Percentiles rank a stretch among this genome's conserved stretches.
phyloP scores from a whole-genome alignment of 2,113 vertebrate genomes.

The Serinus canaria region DNA sequence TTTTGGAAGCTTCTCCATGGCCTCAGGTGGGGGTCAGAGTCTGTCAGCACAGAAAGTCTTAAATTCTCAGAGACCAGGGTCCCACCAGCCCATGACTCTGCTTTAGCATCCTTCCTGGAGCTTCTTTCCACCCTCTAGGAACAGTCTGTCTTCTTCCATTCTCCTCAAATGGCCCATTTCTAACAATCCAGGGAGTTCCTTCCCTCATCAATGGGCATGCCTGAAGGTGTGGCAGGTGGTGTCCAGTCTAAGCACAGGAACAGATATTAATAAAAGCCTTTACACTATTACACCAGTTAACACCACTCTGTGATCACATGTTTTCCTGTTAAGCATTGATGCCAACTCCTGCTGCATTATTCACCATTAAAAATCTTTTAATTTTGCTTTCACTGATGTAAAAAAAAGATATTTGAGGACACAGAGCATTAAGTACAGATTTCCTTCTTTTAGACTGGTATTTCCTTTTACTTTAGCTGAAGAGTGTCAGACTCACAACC shows the following conservation, averaged over 20 bases:
- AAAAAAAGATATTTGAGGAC: background rate
- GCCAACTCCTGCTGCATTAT: background rate
- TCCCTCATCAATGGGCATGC: background rate
- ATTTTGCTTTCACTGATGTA: background rate
- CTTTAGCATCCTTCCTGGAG: background rate
- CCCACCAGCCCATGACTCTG: background rate
- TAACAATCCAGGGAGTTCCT: background rate
- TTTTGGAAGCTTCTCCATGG: background rate
- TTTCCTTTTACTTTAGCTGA: background rate
- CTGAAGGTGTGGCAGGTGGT: background rate
- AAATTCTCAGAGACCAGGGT: background rate
- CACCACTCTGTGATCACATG: background rate
- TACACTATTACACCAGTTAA: background rate
- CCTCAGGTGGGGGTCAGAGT: background rate
- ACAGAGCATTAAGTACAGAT: background rate
- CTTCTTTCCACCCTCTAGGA: background rate
- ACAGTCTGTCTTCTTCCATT: too few species aligned
- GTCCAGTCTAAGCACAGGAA: background rate
- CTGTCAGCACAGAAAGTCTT: background rate
- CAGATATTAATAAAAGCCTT: background rate
- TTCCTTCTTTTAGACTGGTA: background rate
- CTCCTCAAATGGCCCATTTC: background rate
- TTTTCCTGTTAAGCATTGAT: background rate
- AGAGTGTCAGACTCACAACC: background rate
- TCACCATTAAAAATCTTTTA: background rate